These are phyloP conservation scores for Schrankia costaestrigalis DNA, from an alignment of 2,888 invertebrate species.

Conservation along the genomic window DNA sequence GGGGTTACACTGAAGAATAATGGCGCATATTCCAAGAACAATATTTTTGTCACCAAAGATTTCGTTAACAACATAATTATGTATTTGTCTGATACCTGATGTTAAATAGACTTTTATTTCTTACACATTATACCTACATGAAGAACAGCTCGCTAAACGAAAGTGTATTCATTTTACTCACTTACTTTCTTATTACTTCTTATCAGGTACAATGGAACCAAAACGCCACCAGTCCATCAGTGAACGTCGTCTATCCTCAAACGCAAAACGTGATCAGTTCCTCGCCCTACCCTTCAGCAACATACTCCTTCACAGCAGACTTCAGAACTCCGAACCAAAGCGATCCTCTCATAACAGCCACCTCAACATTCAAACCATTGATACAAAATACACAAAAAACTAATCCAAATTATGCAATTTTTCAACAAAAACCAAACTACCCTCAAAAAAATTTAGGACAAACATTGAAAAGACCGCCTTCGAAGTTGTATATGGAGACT, in stretches of 20 bases:
- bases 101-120: no score
- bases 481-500: conserved; percentile 57
- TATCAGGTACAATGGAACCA: conserved; percentile 88
- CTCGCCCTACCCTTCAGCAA: conserved; percentile 84
- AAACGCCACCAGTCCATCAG: conserved; percentile 81
- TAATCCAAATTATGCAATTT: conserved; percentile 60
- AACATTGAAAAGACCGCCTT: conserved; percentile 64
- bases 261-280: conserved; percentile 83
- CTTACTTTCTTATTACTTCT: background rate
- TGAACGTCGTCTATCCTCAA: conserved; percentile 84
- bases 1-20: background rate
- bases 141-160: no score
- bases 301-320: conserved; percentile 92
- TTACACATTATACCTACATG: no score
- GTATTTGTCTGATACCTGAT: no score
- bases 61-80: no score
- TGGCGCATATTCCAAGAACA: no score
- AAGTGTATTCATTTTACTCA: no score
- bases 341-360: conserved; percentile 76
- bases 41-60: no score
- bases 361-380: conserved; percentile 80
- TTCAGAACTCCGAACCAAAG: conserved; percentile 84
- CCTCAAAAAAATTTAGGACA: conserved; percentile 50
- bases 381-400: conserved; percentile 67
- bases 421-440: conserved; percentile 67